Evolutionary conservation across 2,888 invertebrate species (phyloP).

Genomic region (Melanargia galathea): DNA sequence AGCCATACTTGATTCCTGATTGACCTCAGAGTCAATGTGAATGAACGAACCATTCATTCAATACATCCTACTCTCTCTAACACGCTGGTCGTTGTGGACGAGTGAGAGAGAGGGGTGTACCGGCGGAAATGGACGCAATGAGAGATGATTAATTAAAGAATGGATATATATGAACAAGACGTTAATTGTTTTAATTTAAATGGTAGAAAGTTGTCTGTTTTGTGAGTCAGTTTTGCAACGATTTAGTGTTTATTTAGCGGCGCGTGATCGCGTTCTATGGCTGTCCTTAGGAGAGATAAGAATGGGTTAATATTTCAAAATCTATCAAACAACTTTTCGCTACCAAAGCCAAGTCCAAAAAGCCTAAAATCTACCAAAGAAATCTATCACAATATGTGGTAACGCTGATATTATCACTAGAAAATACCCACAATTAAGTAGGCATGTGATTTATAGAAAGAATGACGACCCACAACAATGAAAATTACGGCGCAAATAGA

Average conservation of each 20-base stretch:
- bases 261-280: no score
- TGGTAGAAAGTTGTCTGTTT: slow-evolving; percentile 16
- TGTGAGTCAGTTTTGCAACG: slow-evolving; percentile 17
- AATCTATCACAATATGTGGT: no score
- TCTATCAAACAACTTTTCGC: no score
- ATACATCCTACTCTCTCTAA: slow-evolving; percentile 47
- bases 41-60: slow-evolving; percentile 64
- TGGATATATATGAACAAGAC: slow-evolving; percentile 32
- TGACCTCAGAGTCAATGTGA: slow-evolving; percentile 71
- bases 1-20: slow-evolving; percentile 63
- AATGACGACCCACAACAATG: no score
- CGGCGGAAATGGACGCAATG: slow-evolving; percentile 36
- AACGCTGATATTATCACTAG: no score
- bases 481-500: no score
- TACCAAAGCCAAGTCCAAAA: no score
- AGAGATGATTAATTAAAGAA: slow-evolving; percentile 38
- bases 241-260: background rate
- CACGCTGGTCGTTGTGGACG: slow-evolving; percentile 24
- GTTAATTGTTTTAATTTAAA: slow-evolving; percentile 35
- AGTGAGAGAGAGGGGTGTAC: slow-evolving; percentile 44
- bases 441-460: background rate
- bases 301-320: no score
- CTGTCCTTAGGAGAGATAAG: no score
- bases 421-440: no score
- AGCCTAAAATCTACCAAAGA: no score